Evolutionary conservation across 1,140 invertebrate genomes (phyloP), one percentile per base, ranked within the genome.

Genomic region (Episyrphus balteatus): DNA sequence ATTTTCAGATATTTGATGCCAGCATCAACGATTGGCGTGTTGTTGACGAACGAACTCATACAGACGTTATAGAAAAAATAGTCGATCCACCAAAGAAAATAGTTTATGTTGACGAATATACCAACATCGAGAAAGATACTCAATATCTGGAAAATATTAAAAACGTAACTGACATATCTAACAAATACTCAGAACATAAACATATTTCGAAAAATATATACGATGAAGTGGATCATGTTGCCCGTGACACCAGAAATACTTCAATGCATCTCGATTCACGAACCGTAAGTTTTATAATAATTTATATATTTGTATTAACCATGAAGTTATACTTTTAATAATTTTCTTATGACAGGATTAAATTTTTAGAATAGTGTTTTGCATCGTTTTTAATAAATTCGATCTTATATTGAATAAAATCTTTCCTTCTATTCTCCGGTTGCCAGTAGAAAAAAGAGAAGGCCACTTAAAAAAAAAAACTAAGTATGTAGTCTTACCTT

Each of bases 1-100:
- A 30, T 7, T 34, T 43, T 21, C 33, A 68, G 66, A 68, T 68
- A 46, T 68, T 62, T 41, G 66, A 68, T 63, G 66, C 66, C 9
- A 66, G 61, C 52, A 66, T 67, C 47, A 68, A 68, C 48, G 62
- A 65, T 37, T 68, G 66, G 66, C 63, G 66, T 19, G 62, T 68
- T 13, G 46, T 68, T 31, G 62, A 68, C 44, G 65, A 68, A 44
- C 64, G 62, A 51, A 55, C 62, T 32, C 66, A 66, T 45, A 68
- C 66, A n/a, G 66, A 68, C 60, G 63, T 68, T 41, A 61, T 66
- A 48, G 66, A 68, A 49, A 68, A 68, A 54, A 68, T 68, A 44
- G 61, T 68, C 44, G 66, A 68, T 47, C 39, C 59, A 31, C 61
- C 61, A 46, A 63, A 64, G 36, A 62, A 66, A 54, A 65, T 60